Percentiles rank a stretch among this genome's conserved stretches.
Evolutionary conservation across 2,888 invertebrate species (phyloP).

Genomic region (Prosopocoilus inquinatus): DNA sequence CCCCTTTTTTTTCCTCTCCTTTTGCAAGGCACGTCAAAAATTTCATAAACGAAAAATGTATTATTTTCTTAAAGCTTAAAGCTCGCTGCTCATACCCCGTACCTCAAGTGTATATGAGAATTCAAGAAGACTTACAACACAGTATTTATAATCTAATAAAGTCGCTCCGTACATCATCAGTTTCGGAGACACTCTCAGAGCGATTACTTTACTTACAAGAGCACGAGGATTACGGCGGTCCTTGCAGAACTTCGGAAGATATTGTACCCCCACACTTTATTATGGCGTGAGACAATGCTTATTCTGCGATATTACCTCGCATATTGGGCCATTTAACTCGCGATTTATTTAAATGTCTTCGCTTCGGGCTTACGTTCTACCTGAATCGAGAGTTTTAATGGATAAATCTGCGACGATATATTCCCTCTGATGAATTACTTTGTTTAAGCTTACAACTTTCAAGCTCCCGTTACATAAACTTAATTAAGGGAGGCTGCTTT

Average conservation of each 20-base stretch:
- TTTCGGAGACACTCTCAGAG: constrained; percentile 29
- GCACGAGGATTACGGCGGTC: constrained; percentile 29
- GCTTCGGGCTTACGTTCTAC: background rate
- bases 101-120: no score
- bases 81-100: no score
- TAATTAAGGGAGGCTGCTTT: no score
- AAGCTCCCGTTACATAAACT: background rate
- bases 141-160: constrained; percentile 37
- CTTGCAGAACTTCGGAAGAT: constrained; percentile 3
- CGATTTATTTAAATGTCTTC: constrained; percentile 34
- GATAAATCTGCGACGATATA: constrained; percentile 16
- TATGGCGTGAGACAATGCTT: constrained; percentile 32
- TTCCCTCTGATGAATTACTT: constrained; percentile 12
- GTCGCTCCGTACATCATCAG: constrained; percentile 34
- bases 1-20: no score
- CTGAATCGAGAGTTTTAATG: constrained; percentile 12
- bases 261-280: constrained; percentile 30
- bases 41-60: no score
- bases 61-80: no score
- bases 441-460: background rate
- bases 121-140: constrained; percentile 15
- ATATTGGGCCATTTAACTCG: constrained; percentile 37
- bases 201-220: constrained; percentile 34
- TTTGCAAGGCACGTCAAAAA: no score
- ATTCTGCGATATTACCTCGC: constrained; percentile 36